Conservation (phyloP, 2,797 vertebrate species). For the Enteromius mattozi region DNA sequence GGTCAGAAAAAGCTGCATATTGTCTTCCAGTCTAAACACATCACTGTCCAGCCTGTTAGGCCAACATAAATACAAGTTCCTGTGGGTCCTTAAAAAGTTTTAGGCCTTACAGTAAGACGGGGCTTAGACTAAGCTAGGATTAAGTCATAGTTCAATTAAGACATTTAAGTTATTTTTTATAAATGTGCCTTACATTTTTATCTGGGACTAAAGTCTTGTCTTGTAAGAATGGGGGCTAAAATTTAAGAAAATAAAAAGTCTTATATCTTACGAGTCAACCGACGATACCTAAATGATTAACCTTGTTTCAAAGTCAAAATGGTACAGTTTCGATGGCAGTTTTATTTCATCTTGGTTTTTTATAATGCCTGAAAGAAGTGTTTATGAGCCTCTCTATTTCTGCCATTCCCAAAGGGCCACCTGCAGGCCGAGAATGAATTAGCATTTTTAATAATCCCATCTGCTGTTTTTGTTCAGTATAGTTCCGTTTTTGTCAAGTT, state of each 20-base stretch:
- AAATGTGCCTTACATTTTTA: too few species aligned
- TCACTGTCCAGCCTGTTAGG: background rate
- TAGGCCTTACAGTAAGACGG: background rate
- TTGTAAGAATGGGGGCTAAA: too few species aligned
- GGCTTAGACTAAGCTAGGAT: background rate
- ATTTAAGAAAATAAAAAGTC: background rate
- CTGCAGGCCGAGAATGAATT: background rate
- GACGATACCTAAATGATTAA: background rate
- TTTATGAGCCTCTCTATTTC: background rate
- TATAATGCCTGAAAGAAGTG: background rate
- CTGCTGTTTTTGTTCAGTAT: too few species aligned
- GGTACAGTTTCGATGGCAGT: background rate
- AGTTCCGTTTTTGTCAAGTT: too few species aligned
- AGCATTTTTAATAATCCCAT: background rate
- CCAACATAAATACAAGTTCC: background rate
- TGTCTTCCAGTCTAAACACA: background rate
- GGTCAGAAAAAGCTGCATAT: background rate
- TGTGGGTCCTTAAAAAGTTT: background rate
- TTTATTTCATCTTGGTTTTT: background rate
- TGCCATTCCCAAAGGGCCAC: background rate
- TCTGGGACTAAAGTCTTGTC: too few species aligned
- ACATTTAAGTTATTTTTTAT: too few species aligned
- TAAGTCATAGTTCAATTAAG: background rate
- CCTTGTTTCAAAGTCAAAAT: too few species aligned
- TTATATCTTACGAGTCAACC: background rate